Evolutionary conservation across 2,113 vertebrate species (phyloP), one percentile per base, ranked within the genome.

Genomic region (Typhlomys cinereus): DNA sequence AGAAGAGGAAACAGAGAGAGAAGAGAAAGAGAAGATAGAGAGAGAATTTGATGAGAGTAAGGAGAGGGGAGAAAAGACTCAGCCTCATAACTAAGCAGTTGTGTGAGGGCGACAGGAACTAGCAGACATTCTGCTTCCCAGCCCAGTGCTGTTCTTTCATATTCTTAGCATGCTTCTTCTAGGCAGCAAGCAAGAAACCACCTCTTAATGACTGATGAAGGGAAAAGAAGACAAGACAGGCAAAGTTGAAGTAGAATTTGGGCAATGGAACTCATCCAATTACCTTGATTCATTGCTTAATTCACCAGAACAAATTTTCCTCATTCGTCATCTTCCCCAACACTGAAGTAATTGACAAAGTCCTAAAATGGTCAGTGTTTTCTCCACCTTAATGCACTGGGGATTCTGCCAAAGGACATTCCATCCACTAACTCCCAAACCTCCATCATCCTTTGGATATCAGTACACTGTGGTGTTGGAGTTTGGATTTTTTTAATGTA

Each of bases 111-210:
- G 66, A 12, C 12, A 48, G 29, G 54, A 86, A 6, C 25, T 44
- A 57, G 12, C 5, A 88, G 75, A 14, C 10, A 5, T 70, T 57
- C 44, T 59, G 34, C 20, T 52, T 4, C 36, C 12, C 3, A 59
- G 27, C 0, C 2, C 4, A 29, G 7, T 2, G 7, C 7, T 36
- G 1, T 54, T 29, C 44, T 21, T 1, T 44, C 3, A 29, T 4
- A 66, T 1, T 3, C 18, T 52, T 34, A 46, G 31, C 44, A 31
- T 52, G 52, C 52, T 66, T 84, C 61, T 75, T 21, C 54, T 14
- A 80, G 36, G 29, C 20, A n/a, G 4, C 66, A 25, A 34, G 81
- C 74, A 25, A 78, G 54, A 80, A 75, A 76, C 1, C 5, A 31
- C 13, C 8, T 82, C 80, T 73, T 46, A 61, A 61, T 79, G 11